Base-by-base conservation (phyloP, 2,888 invertebrate genomes). In the Mimumesa dahlbomi region DNA sequence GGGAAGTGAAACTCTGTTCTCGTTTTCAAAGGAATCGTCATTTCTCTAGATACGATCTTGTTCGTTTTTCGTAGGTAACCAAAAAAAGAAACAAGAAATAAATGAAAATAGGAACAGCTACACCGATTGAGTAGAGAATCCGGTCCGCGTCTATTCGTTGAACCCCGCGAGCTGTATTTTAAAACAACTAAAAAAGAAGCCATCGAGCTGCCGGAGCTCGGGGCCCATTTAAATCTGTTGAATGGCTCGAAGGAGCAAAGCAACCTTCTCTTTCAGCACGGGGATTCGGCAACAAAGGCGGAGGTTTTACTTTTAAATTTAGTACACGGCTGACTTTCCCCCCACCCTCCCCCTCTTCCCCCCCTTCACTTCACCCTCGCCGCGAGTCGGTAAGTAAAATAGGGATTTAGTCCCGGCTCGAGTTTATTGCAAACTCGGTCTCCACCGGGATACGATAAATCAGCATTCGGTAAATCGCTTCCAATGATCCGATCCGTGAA, bases 241-340 rank as follows among this genome's bases (percentile, higher is more conserved):
- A 84, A 85, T 85, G 84, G 83, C 79, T 77, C 80, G 77, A 75
- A 77, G 76, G 75, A 80, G 79, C 73, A 72, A 74, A 78, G 77
- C 82, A 78, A 79, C 83, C 75, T 79, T 82, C 79, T 83, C 85
- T 86, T 85, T 82, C 85, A 81, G 74, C 81, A 73, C 77, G 61
- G 82, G 84, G 85, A 83, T 85, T 86, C 84, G 80, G 82, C 81
- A 86, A 86, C 85, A 86, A 87, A 86, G 85, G 84, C 86, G 77
- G 84, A 80, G 86, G 86, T 85, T 85, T 88, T 87, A 87, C 84
- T 85, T 83, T 85, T 85, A 87, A 88, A 88, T 88, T 87, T 88
- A 86, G 85, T 87, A 86, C 86, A 84, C 85, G 83, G 75, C 77
- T 74, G 79, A 77, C 72, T 76, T 68, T 73, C 46, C 64, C 7